phyloP scores from a whole-genome alignment of 2,797 vertebrate genomes.

The Galago senegalensis region DNA sequence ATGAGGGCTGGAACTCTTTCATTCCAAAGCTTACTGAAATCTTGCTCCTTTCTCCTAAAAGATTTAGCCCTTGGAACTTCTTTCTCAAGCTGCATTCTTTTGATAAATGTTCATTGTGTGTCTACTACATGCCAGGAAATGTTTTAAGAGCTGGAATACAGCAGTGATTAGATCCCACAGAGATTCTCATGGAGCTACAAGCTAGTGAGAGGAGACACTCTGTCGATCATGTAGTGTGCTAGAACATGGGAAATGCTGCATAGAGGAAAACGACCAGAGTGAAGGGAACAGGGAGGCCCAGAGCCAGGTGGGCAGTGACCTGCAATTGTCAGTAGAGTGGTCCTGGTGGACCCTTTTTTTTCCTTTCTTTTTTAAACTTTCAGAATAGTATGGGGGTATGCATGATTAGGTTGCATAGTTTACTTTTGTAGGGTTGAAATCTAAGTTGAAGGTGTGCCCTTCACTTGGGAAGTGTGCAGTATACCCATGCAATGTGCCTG shows the following conservation, averaged over 20 bases:
- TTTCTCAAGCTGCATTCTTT: slow-evolving; percentile 34
- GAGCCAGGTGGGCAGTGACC: neutral
- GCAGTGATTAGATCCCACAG: neutral
- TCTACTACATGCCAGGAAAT: slow-evolving; percentile 2
- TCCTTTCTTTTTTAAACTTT: too few relatives aligned
- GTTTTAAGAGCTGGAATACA: neutral
- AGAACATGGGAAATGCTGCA: neutral
- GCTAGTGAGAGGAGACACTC: neutral
- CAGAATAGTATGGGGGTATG: too few relatives aligned
- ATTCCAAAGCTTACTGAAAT: neutral
- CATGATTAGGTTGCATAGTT: too few relatives aligned
- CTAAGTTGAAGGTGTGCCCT: too few relatives aligned
- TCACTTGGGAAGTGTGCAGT: too few relatives aligned
- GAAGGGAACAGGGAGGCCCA: neutral
- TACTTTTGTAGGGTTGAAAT: too few relatives aligned
- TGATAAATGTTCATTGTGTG: neutral
- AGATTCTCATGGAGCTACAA: neutral
- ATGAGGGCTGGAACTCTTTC: neutral
- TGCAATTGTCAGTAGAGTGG: neutral
- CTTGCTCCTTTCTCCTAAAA: slow-evolving; percentile 26
- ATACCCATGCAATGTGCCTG: too few relatives aligned
- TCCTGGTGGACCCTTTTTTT: neutral
- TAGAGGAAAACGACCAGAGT: neutral
- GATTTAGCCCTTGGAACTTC: neutral
- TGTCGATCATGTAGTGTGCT: neutral